Conservation (phyloP, 2,797 vertebrate species). For the Acipenser ruthenus region DNA sequence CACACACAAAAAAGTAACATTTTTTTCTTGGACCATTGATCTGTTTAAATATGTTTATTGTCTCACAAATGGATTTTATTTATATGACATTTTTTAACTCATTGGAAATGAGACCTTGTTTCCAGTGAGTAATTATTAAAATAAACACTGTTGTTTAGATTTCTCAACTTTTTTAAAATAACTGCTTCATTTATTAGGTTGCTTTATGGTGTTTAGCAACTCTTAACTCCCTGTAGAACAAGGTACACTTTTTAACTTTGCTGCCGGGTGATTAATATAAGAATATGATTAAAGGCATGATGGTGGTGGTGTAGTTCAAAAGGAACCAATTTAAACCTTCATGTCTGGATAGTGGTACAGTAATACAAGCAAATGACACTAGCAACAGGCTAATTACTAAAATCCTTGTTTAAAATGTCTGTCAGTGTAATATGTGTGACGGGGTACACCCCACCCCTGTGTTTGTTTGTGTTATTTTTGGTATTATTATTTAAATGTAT, state of each 20-base stretch:
- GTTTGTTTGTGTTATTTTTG: too few relatives aligned
- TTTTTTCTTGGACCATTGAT: too few relatives aligned
- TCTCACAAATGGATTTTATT: too few relatives aligned
- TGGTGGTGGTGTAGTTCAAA: neutral
- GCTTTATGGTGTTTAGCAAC: neutral
- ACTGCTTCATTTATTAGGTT: constrained; percentile 12
- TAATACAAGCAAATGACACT: constrained; percentile 12
- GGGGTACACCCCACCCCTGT: too few relatives aligned
- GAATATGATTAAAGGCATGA: constrained; percentile 15
- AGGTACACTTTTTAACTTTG: constrained; percentile 8
- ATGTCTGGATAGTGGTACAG: constrained; percentile 10
- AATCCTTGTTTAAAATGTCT: constrained; percentile 4
- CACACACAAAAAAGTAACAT: too few relatives aligned
- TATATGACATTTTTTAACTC: too few relatives aligned
- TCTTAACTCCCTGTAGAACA: constrained; percentile 6
- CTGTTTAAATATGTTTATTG: too few relatives aligned
- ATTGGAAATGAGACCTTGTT: too few relatives aligned
- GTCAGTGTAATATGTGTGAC: too few relatives aligned
- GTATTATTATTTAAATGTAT: too few relatives aligned
- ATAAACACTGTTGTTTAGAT: neutral
- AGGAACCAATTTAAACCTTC: constrained; percentile 5
- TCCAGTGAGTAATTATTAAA: neutral
- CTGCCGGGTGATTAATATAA: constrained; percentile 17
- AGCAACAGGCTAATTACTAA: constrained; percentile 12
- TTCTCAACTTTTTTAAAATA: neutral